These are phyloP conservation scores for Torymus tubicola DNA, from an alignment of 2,888 invertebrate genomes.

Conservation along the genomic window DNA sequence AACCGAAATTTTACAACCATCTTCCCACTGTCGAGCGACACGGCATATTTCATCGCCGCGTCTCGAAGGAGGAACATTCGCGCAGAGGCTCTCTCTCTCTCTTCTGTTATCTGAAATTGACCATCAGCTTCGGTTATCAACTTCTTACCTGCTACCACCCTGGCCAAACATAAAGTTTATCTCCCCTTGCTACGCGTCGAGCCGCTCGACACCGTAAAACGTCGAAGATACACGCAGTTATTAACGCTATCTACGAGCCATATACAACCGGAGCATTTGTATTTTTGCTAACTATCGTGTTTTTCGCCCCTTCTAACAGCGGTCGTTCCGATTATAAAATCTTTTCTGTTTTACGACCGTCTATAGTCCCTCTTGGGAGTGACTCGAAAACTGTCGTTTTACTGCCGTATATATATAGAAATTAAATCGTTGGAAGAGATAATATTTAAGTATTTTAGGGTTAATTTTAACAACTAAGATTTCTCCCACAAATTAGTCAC, in stretches of 20 bases:
- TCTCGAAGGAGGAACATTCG: not conserved
- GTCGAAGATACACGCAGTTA: slow-evolving; percentile 9
- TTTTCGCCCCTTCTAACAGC: not conserved
- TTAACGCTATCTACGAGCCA: slow-evolving; percentile 2
- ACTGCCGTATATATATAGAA: too few species aligned
- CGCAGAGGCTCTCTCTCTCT: not conserved
- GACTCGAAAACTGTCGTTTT: too few species aligned
- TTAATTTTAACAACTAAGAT: too few species aligned
- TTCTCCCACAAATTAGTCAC: too few species aligned
- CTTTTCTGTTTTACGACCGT: not conserved
- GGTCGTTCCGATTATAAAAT: too few species aligned
- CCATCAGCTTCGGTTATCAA: slow-evolving; percentile 28
- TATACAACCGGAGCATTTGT: not conserved
- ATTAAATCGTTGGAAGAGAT: too few species aligned
- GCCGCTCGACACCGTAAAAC: not conserved
- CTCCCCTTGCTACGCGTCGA: not conserved
- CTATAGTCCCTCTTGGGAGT: not conserved
- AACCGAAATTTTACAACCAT: not conserved
- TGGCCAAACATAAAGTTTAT: slow-evolving; percentile 8
- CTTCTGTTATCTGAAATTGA: slow-evolving; percentile 11
- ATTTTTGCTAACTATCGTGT: not conserved
- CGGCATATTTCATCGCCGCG: slow-evolving; percentile 2
- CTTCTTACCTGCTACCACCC: slow-evolving; percentile 15
- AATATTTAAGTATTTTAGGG: too few species aligned
- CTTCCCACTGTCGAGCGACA: not conserved